Conservation (phyloP, 1,140 invertebrate species). For the Lamellibrachia luymesi region DNA sequence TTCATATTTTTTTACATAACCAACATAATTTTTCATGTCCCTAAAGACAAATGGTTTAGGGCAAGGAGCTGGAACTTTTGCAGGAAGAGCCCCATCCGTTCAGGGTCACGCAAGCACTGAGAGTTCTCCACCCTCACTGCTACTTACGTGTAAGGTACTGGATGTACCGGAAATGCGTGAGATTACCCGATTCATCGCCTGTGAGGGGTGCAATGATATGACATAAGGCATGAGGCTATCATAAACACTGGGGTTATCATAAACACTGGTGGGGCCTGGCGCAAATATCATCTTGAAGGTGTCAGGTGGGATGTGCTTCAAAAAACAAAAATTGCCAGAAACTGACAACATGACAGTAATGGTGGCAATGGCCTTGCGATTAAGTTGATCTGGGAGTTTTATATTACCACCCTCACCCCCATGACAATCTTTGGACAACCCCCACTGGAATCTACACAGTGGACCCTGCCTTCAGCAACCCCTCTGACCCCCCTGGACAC, state of each 20-base stretch:
- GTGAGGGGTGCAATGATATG: not conserved
- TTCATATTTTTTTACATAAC: not conserved
- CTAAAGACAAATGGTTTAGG: not conserved
- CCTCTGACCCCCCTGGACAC: not conserved
- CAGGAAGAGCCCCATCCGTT: not conserved
- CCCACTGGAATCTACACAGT: not conserved
- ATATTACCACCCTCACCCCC: not conserved
- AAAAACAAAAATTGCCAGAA: no score
- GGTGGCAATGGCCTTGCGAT: no score
- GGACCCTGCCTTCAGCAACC: not conserved
- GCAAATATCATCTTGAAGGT: not conserved
- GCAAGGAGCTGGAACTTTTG: not conserved
- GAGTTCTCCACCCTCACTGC: not conserved
- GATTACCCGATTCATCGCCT: constrained; percentile 10
- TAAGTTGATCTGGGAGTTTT: no score
- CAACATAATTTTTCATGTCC: not conserved
- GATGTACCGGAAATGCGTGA: constrained; percentile 21
- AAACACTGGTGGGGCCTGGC: not conserved
- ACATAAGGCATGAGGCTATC: not conserved
- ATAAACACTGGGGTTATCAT: no score
- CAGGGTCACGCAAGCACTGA: not conserved
- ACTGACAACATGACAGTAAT: no score
- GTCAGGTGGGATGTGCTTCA: not conserved
- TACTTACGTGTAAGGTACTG: constrained; percentile 26
- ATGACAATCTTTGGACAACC: not conserved